Conservation (phyloP, 1,140 invertebrate genomes). For the Cataglyphis hispanica region DNA sequence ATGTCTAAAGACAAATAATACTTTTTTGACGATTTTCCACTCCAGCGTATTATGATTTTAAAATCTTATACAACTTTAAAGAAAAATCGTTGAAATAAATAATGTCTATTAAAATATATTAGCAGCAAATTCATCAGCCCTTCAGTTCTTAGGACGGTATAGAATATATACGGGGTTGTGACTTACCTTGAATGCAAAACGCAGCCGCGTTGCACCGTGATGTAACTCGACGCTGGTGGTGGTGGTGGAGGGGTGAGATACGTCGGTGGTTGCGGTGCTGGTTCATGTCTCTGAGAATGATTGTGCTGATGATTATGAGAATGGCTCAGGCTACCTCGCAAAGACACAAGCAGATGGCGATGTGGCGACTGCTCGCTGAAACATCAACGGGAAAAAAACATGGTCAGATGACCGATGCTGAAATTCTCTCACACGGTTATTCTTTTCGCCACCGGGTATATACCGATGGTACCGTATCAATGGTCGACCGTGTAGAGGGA, state of each 20-base stretch:
- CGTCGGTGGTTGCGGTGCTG: constrained; percentile 62
- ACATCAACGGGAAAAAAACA: constrained; percentile 52
- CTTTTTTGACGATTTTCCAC: background rate
- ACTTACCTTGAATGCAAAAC: constrained; percentile 81
- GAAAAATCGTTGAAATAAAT: background rate
- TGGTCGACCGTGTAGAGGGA: constrained; percentile 42
- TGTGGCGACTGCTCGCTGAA: constrained; percentile 79
- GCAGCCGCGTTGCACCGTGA: constrained; percentile 76
- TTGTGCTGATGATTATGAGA: constrained; percentile 70
- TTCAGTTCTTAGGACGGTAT: background rate
- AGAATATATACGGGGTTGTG: constrained; percentile 19
- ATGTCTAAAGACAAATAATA: background rate
- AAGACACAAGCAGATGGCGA: constrained; percentile 78
- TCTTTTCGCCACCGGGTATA: constrained; percentile 49
- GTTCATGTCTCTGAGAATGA: constrained; percentile 69
- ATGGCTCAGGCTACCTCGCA: constrained; percentile 75
- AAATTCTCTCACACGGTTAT: constrained; percentile 21
- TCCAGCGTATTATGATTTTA: background rate
- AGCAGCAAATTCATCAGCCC: background rate
- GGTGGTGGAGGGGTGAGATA: constrained; percentile 68
- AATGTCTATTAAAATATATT: constrained; percentile 5
- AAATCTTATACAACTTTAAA: background rate
- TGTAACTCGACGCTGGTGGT: constrained; percentile 74
- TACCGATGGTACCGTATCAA: constrained; percentile 25
- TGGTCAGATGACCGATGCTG: background rate